Conservation (phyloP, 2,888 invertebrate species). For the Troglohyphantes excavatus region DNA sequence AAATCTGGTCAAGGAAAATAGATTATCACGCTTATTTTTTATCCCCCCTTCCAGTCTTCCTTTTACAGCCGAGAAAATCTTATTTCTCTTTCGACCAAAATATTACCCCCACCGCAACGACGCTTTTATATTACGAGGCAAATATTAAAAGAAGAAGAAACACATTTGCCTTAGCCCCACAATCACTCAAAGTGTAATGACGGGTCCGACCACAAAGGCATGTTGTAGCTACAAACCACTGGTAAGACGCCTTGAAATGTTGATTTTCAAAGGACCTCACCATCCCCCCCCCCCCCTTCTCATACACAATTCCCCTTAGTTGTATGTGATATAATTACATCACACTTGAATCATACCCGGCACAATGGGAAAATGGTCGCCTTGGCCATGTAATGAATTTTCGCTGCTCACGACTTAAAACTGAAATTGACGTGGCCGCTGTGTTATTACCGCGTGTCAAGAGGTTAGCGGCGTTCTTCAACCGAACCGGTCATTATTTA, state of each 20-base stretch:
- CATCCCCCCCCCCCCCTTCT: slow-evolving; percentile 33
- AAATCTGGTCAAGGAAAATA: slow-evolving; percentile 15
- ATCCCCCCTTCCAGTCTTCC: not conserved
- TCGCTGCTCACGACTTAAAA: slow-evolving; percentile 64
- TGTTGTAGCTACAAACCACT: slow-evolving; percentile 68
- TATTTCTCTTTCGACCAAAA: slow-evolving; percentile 2
- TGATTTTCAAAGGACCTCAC: slow-evolving; percentile 62
- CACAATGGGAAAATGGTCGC: slow-evolving; percentile 62
- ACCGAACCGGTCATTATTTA: slow-evolving; percentile 76
- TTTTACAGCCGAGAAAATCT: too few relatives aligned
- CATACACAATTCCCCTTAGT: slow-evolving; percentile 31
- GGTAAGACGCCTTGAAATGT: slow-evolving; percentile 59
- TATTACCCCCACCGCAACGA: too few relatives aligned
- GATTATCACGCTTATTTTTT: slow-evolving; percentile 2
- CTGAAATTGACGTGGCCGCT: slow-evolving; percentile 56
- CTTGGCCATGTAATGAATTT: slow-evolving; percentile 68
- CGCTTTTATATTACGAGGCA: not conserved
- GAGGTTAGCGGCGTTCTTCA: slow-evolving; percentile 64
- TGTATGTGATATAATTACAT: slow-evolving; percentile 62
- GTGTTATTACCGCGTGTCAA: slow-evolving; percentile 73
- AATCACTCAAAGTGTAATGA: slow-evolving; percentile 66
- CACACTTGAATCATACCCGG: slow-evolving; percentile 58
- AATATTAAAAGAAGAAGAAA: slow-evolving; percentile 15
- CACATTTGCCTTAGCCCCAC: slow-evolving; percentile 44
- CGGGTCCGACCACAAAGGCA: slow-evolving; percentile 63